A percentile compares a stretch with the other conserved stretches of the same genome.
phyloP scores from a whole-genome alignment of 1,140 invertebrate genomes.

The Zaprionus ornatus region DNA sequence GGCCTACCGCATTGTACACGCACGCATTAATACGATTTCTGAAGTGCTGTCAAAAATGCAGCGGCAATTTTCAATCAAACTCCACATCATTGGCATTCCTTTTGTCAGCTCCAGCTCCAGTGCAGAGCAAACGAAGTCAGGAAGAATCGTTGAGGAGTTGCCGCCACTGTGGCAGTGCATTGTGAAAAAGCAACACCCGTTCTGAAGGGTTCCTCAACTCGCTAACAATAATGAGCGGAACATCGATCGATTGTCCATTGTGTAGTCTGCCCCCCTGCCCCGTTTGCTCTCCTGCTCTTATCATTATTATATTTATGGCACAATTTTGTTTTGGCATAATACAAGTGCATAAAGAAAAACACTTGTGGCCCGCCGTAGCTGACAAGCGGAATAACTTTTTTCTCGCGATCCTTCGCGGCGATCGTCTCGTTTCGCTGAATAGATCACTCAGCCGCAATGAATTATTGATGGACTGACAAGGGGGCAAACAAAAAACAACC shows the following conservation, averaged over 20 bases:
- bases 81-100: constrained; percentile 33
- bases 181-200: constrained; percentile 73
- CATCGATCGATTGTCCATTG: constrained; percentile 56
- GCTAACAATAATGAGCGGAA: constrained; percentile 73
- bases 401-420: constrained; percentile 57
- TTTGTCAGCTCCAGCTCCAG: constrained; percentile 31
- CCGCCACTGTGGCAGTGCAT: constrained; percentile 11
- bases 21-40: constrained; percentile 53
- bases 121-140: neutral
- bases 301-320: constrained; percentile 80
- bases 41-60: constrained; percentile 66
- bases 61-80: constrained; percentile 61
- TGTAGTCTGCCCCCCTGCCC: constrained; percentile 8
- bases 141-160: neutral
- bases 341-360: constrained; percentile 52
- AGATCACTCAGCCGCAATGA: constrained; percentile 75
- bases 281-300: constrained; percentile 32
- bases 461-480: constrained; percentile 72
- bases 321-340: constrained; percentile 65
- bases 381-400: constrained; percentile 81
- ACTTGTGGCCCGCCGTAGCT: constrained; percentile 62
- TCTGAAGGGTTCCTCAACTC: constrained; percentile 71
- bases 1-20: constrained; percentile 67
- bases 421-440: constrained; percentile 57
- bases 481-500: constrained; percentile 25